phyloP scores from a whole-genome alignment of 2,888 invertebrate genomes.

The Callyntrura sp. region DNA sequence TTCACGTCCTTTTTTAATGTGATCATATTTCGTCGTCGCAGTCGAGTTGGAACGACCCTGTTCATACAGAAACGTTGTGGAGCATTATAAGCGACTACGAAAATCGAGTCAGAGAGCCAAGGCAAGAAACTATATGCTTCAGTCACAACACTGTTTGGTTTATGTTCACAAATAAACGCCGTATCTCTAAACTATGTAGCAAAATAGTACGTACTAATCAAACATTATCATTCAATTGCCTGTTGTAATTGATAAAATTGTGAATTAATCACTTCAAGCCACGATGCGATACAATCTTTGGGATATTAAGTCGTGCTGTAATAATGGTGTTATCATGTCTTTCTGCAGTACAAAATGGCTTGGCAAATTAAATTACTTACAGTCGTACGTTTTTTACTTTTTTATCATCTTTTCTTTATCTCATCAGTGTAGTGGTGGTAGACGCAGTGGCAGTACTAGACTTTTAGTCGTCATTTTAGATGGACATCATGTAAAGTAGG shows the following conservation, averaged over 20 bases:
- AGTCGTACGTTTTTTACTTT: constrained; percentile 26
- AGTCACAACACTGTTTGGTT: not conserved
- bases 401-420: constrained; percentile 1
- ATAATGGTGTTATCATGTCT: not conserved
- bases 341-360: not conserved
- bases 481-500: not conserved
- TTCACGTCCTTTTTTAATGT: constrained; percentile 20
- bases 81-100: too few relatives aligned
- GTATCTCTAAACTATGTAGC: not conserved
- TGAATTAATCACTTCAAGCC: constrained; percentile 65
- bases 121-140: constrained; percentile 61
- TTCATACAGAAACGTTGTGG: not conserved
- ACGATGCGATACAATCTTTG: not conserved
- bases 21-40: constrained; percentile 6
- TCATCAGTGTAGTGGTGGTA: not conserved
- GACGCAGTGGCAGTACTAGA: not conserved
- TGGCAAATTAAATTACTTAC: constrained; percentile 6
- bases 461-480: constrained; percentile 40
- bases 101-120: constrained; percentile 5
- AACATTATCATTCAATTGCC: constrained; percentile 61
- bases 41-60: not conserved
- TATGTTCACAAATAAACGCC: not conserved
- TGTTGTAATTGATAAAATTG: constrained; percentile 66
- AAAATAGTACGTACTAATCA: not conserved
- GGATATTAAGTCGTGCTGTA: not conserved